These are phyloP conservation scores for Zaprionus tsacasi DNA, from an alignment of 1,140 invertebrate species.

Conservation along the genomic window DNA sequence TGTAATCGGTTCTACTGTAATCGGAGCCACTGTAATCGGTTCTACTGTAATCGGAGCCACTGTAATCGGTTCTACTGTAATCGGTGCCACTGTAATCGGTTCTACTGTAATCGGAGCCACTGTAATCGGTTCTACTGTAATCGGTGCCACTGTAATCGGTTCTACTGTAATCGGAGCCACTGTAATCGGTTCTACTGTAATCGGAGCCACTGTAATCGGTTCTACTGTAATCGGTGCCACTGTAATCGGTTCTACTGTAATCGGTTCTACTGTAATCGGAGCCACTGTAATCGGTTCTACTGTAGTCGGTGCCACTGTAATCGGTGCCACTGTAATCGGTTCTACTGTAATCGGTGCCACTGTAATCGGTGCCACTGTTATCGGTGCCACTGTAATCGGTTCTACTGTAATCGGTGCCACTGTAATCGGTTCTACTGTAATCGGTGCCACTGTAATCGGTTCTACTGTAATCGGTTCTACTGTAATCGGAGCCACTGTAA, in stretches of 20 bases:
- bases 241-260: too few species aligned
- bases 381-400: too few species aligned
- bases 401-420: too few species aligned
- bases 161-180: slow-evolving; percentile 18
- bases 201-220: slow-evolving; percentile 3
- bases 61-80: background rate
- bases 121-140: background rate
- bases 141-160: background rate
- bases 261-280: too few species aligned
- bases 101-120: slow-evolving; percentile 3
- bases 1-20: slow-evolving; percentile 8
- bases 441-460: too few species aligned
- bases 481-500: too few species aligned
- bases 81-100: slow-evolving; percentile 11
- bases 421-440: too few species aligned
- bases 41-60: slow-evolving; percentile 6
- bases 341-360: too few species aligned
- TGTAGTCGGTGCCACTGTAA: background rate
- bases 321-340: background rate
- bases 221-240: background rate
- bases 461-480: too few species aligned
- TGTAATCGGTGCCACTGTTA: too few species aligned
- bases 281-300: background rate
- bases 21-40: background rate
- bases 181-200: background rate